Evolutionary conservation across 2,888 invertebrate genomes (phyloP).

Genomic region (Hoplodrina blanda): DNA sequence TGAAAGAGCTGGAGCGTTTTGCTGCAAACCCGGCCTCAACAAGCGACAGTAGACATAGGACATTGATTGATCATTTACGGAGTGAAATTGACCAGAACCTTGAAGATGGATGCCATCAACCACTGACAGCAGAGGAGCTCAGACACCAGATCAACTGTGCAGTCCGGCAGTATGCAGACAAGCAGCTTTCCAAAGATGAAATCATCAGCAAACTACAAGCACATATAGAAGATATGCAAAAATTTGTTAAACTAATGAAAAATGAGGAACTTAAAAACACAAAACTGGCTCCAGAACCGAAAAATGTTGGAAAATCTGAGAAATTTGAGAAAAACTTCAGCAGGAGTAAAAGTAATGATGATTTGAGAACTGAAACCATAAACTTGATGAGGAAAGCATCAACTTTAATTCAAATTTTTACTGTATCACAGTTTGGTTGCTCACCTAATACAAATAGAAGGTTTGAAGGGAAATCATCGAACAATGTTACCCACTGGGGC

Average conservation of each 20-base stretch:
- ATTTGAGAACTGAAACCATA: conserved; percentile 91
- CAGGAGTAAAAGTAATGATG: conserved; percentile 83
- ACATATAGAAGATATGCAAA: conserved; percentile 98
- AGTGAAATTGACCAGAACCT: conserved; percentile 96
- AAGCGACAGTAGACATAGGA: conserved; percentile 96
- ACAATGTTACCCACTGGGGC: conserved; percentile 98
- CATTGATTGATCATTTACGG: conserved; percentile 96
- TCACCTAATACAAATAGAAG: conserved; percentile 93
- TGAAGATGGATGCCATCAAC: conserved; percentile 94
- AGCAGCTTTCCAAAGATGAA: conserved; percentile 98
- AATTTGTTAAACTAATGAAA: conserved; percentile 98
- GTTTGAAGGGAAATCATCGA: conserved; percentile 95
- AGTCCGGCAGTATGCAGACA: conserved; percentile 97
- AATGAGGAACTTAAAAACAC: conserved; percentile 91
- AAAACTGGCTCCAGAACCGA: conserved; percentile 72
- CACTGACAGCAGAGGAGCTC: conserved; percentile 95
- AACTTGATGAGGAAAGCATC: conserved; percentile 97
- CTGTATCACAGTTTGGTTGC: conserved; percentile 97
- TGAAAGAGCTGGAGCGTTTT: conserved; percentile 97
- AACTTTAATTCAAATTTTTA: conserved; percentile 97
- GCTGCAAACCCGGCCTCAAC: conserved; percentile 96
- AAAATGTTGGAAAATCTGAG: conserved; percentile 76
- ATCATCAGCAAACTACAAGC: conserved; percentile 98
- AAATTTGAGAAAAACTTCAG: conserved; percentile 83
- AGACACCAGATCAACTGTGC: conserved; percentile 97